phyloP scores from a whole-genome alignment of 2,888 invertebrate species.

The Lomographa bimaculata region DNA sequence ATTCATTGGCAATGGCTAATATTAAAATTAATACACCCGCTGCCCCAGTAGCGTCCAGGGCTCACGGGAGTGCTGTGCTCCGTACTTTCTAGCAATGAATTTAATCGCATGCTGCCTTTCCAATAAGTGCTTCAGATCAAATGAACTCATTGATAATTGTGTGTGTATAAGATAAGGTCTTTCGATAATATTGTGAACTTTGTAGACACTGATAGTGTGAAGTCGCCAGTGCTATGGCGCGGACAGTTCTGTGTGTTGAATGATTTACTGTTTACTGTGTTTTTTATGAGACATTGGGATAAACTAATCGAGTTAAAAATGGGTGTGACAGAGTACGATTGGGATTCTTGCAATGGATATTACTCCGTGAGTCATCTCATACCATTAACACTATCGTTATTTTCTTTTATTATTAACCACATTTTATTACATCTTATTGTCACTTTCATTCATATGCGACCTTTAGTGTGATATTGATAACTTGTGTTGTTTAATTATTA shows the following conservation, averaged over 20 bases:
- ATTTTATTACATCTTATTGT: slow-evolving; percentile 19
- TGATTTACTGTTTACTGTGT: slow-evolving; percentile 49
- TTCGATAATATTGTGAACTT: slow-evolving; percentile 46
- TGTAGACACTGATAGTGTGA: slow-evolving; percentile 43
- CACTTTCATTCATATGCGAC: slow-evolving; percentile 10
- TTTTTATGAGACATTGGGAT: slow-evolving; percentile 42
- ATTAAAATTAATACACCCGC: slow-evolving; percentile 79
- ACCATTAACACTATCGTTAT: slow-evolving; percentile 16
- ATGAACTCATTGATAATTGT: slow-evolving; percentile 64
- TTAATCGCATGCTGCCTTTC: slow-evolving; percentile 56
- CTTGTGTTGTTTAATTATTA: slow-evolving; percentile 2
- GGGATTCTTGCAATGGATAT: slow-evolving; percentile 77
- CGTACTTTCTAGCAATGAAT: slow-evolving; percentile 60
- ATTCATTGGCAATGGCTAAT: slow-evolving; percentile 65
- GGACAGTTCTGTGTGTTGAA: slow-evolving; percentile 45
- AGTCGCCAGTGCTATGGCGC: slow-evolving; percentile 40
- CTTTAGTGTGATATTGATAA: no score
- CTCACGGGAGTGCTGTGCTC: slow-evolving; percentile 64
- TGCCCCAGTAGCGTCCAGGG: slow-evolving; percentile 75
- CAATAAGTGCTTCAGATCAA: slow-evolving; percentile 55
- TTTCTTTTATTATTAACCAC: no score
- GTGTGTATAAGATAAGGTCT: slow-evolving; percentile 72
- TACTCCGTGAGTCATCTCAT: slow-evolving; percentile 67
- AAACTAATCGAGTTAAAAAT: slow-evolving; percentile 60
- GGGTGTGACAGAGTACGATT: slow-evolving; percentile 78